Evolutionary conservation across 2,888 invertebrate species (phyloP).

Genomic region (Norana najaformis): DNA sequence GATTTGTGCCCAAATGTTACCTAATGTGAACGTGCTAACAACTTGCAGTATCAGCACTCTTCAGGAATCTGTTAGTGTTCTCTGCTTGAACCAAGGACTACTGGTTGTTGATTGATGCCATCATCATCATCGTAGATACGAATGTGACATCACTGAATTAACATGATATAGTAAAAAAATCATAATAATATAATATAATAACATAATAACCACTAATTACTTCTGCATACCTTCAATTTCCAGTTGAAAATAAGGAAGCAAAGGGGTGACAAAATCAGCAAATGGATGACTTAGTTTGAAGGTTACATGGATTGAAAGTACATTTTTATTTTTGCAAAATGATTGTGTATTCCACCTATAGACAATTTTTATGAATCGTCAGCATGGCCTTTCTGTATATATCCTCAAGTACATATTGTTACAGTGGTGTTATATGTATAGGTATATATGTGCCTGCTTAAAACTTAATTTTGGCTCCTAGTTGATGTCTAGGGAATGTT

Average conservation of each 20-base stretch:
- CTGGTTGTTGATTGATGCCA: too few relatives aligned
- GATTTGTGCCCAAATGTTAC: not conserved
- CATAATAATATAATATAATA: not conserved
- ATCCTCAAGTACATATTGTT: not conserved
- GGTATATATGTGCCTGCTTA: not conserved
- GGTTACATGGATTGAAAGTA: not conserved
- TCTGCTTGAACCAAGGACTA: too few relatives aligned
- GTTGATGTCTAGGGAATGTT: not conserved
- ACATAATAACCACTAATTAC: not conserved
- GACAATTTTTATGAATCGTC: not conserved
- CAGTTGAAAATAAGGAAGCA: too few relatives aligned
- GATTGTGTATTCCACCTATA: not conserved
- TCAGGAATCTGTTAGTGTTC: too few relatives aligned
- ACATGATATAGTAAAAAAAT: too few relatives aligned
- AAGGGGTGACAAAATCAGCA: too few relatives aligned
- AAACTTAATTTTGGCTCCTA: not conserved
- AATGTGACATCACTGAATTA: too few relatives aligned
- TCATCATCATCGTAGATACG: conserved; percentile 13
- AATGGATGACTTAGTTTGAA: not conserved
- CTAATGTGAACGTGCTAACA: too few relatives aligned
- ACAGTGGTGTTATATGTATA: not conserved
- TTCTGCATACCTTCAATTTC: too few relatives aligned
- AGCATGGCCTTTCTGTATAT: not conserved
- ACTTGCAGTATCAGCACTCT: too few relatives aligned
- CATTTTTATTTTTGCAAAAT: not conserved